Percentiles rank a stretch among this genome's conserved stretches.
These are phyloP conservation scores for Chondrosia reniformis DNA, from an alignment of 37 sponge, comb jelly and placozoan species.

Conservation along the genomic window DNA sequence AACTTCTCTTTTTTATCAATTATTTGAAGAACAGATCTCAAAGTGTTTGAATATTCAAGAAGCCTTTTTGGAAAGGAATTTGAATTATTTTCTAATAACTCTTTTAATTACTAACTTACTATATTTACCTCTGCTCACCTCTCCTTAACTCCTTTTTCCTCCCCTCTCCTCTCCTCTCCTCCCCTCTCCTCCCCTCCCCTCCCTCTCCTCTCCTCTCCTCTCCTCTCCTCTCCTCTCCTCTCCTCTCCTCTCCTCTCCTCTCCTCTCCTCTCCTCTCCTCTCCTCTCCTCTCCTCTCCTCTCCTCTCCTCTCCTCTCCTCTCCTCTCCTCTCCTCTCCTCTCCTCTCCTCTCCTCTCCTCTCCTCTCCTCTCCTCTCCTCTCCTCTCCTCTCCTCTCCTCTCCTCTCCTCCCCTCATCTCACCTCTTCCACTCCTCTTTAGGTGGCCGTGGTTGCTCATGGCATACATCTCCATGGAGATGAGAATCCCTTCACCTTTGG, in stretches of 20 bases:
- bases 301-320: background rate
- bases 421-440: background rate
- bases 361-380: background rate
- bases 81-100: too few species aligned
- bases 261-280: background rate
- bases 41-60: too few species aligned
- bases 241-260: slow-evolving; percentile 8
- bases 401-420: slow-evolving; percentile 24
- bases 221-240: slow-evolving; percentile 1
- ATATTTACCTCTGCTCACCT: background rate
- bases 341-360: background rate
- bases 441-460: too few species aligned
- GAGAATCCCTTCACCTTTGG: too few species aligned
- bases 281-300: background rate
- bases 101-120: too few species aligned
- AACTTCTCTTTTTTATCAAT: too few species aligned
- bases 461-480: too few species aligned
- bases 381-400: background rate
- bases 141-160: background rate
- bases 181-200: background rate
- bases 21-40: too few species aligned
- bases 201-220: background rate
- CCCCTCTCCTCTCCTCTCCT: background rate
- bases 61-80: too few species aligned
- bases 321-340: background rate